Conservation (phyloP, 2,888 invertebrate species). For the Dromius quadrimaculatus region DNA sequence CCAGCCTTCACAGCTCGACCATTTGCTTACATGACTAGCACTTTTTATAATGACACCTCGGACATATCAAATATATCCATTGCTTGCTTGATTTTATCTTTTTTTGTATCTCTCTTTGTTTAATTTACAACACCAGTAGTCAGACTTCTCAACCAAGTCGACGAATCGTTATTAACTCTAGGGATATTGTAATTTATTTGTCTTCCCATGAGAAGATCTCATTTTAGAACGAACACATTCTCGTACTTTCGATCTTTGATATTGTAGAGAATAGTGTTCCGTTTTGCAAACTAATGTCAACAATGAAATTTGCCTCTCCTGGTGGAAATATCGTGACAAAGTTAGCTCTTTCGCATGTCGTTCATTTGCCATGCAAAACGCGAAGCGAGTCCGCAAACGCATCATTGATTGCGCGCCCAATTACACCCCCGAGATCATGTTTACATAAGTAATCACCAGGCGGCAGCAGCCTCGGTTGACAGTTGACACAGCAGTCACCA, state of each 20-base stretch:
- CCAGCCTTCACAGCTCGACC: slow-evolving; percentile 56
- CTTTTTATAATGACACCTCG: slow-evolving; percentile 65
- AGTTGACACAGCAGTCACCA: slow-evolving; percentile 32
- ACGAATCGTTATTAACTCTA: slow-evolving; percentile 46
- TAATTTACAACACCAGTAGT: slow-evolving; percentile 36
- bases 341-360: background rate
- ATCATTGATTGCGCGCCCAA: slow-evolving; percentile 67
- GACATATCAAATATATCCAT: slow-evolving; percentile 52
- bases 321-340: too few relatives aligned
- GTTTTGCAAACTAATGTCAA: too few relatives aligned
- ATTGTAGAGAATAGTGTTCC: too few relatives aligned
- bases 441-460: slow-evolving; percentile 67
- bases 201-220: slow-evolving; percentile 6
- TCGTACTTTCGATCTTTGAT: too few relatives aligned
- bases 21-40: slow-evolving; percentile 67
- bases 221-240: too few relatives aligned
- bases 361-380: slow-evolving; percentile 54
- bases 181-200: slow-evolving; percentile 51
- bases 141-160: slow-evolving; percentile 7
- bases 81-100: slow-evolving; percentile 13
- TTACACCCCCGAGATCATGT: slow-evolving; percentile 68
- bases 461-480: slow-evolving; percentile 53
- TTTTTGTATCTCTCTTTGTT: background rate
- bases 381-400: slow-evolving; percentile 62
- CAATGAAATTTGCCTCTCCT: too few relatives aligned